Conservation (phyloP, 2,113 vertebrate genomes). For the Microcebus griseorufus region DNA sequence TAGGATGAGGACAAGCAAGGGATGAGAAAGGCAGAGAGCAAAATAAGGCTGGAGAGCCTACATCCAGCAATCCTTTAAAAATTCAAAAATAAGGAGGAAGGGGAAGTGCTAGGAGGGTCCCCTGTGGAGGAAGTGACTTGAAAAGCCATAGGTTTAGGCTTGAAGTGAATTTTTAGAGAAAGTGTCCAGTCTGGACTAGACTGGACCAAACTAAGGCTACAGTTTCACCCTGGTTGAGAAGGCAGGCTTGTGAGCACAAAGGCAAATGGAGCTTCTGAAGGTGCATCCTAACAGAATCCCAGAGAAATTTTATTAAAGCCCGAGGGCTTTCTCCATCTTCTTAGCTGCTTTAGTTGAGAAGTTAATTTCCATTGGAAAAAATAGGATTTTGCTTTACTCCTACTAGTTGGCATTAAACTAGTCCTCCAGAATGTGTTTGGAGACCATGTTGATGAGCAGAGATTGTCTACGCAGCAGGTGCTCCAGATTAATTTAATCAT, state of each 20-base stretch:
- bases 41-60: neutral
- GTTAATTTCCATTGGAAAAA: neutral
- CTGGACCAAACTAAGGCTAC: neutral
- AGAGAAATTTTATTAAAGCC: neutral
- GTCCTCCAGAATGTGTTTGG: neutral
- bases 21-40: neutral
- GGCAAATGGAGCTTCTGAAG: neutral
- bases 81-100: neutral
- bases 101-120: neutral
- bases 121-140: neutral
- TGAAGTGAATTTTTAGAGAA: neutral
- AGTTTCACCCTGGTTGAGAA: constrained; percentile 5
- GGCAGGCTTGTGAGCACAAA: neutral
- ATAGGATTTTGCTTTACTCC: neutral
- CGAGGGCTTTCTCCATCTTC: neutral
- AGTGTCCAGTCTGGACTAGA: neutral
- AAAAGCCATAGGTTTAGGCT: neutral
- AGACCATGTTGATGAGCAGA: neutral
- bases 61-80: neutral
- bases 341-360: constrained; percentile 11
- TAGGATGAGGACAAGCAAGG: neutral
- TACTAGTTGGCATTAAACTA: constrained; percentile 20
- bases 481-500: neutral
- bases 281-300: neutral
- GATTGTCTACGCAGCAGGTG: neutral